phyloP scores from a whole-genome alignment of 1,140 invertebrate genomes.

The Dysdera silvatica region DNA sequence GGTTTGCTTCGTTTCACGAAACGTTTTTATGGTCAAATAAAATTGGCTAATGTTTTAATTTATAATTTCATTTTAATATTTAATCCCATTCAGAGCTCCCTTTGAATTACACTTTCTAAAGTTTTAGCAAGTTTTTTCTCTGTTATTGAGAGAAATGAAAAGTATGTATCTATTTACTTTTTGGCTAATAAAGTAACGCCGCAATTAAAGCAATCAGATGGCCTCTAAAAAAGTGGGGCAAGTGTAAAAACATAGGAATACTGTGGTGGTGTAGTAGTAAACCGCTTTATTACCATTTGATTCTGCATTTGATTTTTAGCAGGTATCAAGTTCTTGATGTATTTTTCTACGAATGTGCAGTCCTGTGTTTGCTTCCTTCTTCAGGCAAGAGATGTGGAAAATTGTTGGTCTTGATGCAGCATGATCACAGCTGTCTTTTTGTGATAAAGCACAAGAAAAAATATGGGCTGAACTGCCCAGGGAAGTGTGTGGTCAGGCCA shows the following conservation, averaged over 20 bases:
- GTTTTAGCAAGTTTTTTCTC: neutral
- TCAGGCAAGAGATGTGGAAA: too few relatives aligned
- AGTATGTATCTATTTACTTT: neutral
- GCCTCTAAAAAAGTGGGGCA: too few relatives aligned
- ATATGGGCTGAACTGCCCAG: too few relatives aligned
- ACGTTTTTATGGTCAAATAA: neutral
- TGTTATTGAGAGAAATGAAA: neutral
- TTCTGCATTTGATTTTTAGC: neutral
- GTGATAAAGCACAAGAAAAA: too few relatives aligned
- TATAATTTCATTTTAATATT: neutral
- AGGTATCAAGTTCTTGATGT: neutral
- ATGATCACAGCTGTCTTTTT: too few relatives aligned
- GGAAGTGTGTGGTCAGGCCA: too few relatives aligned
- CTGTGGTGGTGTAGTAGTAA: neutral
- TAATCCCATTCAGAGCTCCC: neutral
- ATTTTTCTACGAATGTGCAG: neutral
- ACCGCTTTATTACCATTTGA: neutral
- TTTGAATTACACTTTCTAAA: neutral
- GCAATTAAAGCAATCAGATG: neutral
- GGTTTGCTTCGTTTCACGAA: slow-evolving; percentile 39
- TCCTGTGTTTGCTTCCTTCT: neutral
- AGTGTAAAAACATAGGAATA: too few relatives aligned
- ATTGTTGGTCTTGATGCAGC: too few relatives aligned
- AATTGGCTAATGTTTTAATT: too few relatives aligned
- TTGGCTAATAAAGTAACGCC: neutral